Conservation (phyloP, 2,113 vertebrate species). For the Antidorcas marsupialis region DNA sequence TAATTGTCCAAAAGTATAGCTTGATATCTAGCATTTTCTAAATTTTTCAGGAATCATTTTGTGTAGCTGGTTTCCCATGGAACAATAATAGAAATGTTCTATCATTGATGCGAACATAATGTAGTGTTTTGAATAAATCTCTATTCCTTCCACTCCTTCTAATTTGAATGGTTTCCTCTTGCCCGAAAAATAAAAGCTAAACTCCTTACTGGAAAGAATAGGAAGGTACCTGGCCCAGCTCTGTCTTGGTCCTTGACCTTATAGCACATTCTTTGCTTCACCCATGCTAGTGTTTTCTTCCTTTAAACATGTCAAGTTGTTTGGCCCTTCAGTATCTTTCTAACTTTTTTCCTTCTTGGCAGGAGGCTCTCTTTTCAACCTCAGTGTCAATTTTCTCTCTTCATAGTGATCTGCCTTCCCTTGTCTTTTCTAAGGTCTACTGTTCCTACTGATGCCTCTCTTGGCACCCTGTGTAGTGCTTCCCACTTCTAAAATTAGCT, state of each 20-base stretch:
- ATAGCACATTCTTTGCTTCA: background rate
- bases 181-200: background rate
- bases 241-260: background rate
- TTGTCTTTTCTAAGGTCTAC: background rate
- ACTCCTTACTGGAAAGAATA: background rate
- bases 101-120: background rate
- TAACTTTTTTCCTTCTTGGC: background rate
- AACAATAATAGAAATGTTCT: background rate
- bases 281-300: background rate
- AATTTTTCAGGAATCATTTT: background rate
- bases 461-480: background rate
- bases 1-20: background rate
- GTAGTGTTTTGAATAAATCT: background rate
- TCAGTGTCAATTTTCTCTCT: background rate
- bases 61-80: background rate
- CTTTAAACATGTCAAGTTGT: background rate
- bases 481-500: background rate
- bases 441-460: background rate
- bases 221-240: background rate
- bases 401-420: background rate
- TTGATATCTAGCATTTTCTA: background rate
- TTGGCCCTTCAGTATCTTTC: background rate
- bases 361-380: background rate
- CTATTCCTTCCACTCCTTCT: rapidly evolving
- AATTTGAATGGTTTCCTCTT: background rate